A percentile compares a stretch with the other conserved stretches of the same genome.
Conservation (phyloP, 2,113 vertebrate genomes). For the Cisticola juncidis region DNA sequence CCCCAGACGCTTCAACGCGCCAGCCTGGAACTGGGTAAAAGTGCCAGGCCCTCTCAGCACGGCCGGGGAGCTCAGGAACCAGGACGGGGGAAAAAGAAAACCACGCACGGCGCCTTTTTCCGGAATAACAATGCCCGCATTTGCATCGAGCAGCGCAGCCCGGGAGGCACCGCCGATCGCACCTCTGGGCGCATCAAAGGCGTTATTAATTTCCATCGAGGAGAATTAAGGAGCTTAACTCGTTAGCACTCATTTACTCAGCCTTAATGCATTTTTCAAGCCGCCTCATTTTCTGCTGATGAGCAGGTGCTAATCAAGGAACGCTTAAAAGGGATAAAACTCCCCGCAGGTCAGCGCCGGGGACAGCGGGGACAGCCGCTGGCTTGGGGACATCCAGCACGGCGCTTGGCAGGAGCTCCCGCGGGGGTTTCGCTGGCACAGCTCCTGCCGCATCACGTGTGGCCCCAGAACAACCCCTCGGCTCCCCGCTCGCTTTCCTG, state of each 20-base stretch:
- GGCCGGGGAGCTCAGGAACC: background rate
- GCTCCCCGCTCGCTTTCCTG: conserved; percentile 34
- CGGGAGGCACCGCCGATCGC: background rate
- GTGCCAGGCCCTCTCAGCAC: background rate
- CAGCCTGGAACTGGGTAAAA: background rate
- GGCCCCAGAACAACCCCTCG: background rate
- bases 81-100: background rate
- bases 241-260: conserved; percentile 23
- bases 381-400: background rate
- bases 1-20: background rate
- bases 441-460: background rate
- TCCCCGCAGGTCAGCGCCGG: background rate
- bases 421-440: background rate
- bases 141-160: background rate
- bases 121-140: background rate
- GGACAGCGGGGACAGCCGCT: background rate
- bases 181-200: conserved; percentile 13
- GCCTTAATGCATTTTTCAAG: conserved; percentile 22
- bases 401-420: background rate
- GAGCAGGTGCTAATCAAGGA: background rate
- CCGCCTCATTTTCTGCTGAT: background rate
- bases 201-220: conserved; percentile 33
- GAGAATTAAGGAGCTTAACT: conserved; percentile 49
- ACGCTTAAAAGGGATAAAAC: background rate
- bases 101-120: background rate